Base-by-base conservation (phyloP, 2,797 vertebrate genomes). In the Distichodus sexfasciatus region DNA sequence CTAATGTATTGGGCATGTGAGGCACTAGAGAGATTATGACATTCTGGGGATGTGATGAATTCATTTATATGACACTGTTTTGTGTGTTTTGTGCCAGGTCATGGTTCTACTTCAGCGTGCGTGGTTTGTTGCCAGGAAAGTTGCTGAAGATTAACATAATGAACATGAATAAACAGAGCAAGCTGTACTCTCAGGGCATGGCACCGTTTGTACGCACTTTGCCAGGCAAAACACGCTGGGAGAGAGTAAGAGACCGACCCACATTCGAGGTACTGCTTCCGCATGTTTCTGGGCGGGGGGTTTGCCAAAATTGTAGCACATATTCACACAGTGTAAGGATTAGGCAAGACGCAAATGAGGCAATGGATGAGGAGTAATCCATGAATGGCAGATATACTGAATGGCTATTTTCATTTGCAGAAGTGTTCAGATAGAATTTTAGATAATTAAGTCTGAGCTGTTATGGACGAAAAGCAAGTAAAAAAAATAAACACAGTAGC, bases 111-210 rank as follows among this genome's bases (percentile, higher is more conserved):
- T 98, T 99, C 87, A 97, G 95, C 4, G 90, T 98, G 29, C 88
- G 89, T 0, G 95, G 96, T 0, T 90, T 87, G 0, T 44, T 79
- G 0, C 93, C 95, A 1, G 95, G 95, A 3, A 98, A 94, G 80
- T 75, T 95, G 47, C 91, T 99, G 75, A 99, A 97, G 87, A 92
- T 99, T 79, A 97, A 96, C 63, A 88, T 99, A 59, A 92, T 96
- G 90, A 99, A 99, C 85, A 97, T 99, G 96, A 99, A 99, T 87
- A 97, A 97, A 75, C 97, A 99, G 86, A 97, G 94, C 85, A 97
- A 97, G 80, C 92, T 99, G 10, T 99, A 98, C 78, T 93, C 93
- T 6, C 96, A 99, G 86, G 97, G 97, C 77, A 98, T 98, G 96
- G 80, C 94, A n/a, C 95, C 96, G 4, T 92, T 99, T 0, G 96